phyloP scores from a whole-genome alignment of 2,113 vertebrate species.

The Oreochromis niloticus region DNA sequence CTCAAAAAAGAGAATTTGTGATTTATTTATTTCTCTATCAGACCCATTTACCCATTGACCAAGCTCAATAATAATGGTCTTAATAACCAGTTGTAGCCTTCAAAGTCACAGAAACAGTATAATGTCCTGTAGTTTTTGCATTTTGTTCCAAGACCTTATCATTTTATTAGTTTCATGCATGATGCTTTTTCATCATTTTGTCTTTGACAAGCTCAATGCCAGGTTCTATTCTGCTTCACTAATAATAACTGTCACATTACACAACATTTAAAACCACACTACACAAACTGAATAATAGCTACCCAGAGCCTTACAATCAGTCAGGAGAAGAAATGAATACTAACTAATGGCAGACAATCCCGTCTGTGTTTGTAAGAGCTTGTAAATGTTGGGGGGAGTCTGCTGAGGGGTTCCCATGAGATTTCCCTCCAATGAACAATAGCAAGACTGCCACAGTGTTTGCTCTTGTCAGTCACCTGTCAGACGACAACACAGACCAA shows the following conservation, averaged over 20 bases:
- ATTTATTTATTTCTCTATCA: background rate
- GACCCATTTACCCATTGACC: background rate
- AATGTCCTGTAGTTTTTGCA: background rate
- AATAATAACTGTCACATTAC: conserved; percentile 41
- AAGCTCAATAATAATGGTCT: background rate
- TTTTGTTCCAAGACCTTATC: background rate
- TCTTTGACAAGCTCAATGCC: background rate
- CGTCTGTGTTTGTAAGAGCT: conserved; percentile 46
- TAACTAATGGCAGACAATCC: conserved; percentile 51
- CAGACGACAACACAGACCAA: conserved; percentile 43
- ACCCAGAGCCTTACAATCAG: conserved; percentile 30
- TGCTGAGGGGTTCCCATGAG: conserved; percentile 43
- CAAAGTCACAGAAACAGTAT: background rate
- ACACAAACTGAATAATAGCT: conserved; percentile 35
- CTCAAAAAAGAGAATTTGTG: background rate
- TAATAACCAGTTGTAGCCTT: background rate
- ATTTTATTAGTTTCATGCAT: background rate
- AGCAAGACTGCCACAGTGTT: conserved; percentile 42
- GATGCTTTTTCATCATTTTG: background rate
- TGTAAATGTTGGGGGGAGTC: background rate
- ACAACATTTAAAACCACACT: conserved; percentile 22
- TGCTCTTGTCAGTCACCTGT: conserved; percentile 65
- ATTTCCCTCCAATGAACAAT: conserved; percentile 50
- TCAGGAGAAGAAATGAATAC: conserved; percentile 56
- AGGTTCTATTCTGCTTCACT: background rate